Evolutionary conservation across 2,113 vertebrate genomes (phyloP).

Genomic region (Galemys pyrenaicus): DNA sequence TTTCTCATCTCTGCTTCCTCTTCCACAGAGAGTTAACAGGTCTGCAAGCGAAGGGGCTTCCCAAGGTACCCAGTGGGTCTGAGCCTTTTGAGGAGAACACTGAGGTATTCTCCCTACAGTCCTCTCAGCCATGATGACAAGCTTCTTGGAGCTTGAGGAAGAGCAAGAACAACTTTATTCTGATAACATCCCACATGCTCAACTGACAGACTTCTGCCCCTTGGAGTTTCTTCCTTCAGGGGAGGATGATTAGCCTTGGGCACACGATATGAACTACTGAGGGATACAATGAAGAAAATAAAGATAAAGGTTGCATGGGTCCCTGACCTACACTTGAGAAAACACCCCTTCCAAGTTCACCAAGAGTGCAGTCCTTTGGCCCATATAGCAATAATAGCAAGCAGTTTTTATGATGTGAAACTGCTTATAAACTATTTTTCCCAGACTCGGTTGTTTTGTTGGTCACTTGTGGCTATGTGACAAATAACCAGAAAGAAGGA

Average conservation of each 20-base stretch:
- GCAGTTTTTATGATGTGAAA: conserved; percentile 47
- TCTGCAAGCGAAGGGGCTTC: not conserved
- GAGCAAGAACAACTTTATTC: not conserved
- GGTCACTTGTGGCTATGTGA: not conserved
- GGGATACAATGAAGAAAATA: not conserved
- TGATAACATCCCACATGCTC: not conserved
- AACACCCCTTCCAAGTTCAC: not conserved
- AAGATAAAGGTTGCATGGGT: accelerated
- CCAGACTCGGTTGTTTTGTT: not conserved
- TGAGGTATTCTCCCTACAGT: not conserved
- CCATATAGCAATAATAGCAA: not conserved
- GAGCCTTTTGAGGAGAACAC: not conserved
- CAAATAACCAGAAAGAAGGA: not conserved
- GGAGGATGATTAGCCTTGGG: not conserved
- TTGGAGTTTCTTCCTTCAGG: not conserved
- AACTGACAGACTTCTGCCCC: not conserved
- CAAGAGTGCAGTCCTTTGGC: not conserved
- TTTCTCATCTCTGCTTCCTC: no score
- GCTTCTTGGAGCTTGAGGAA: not conserved
- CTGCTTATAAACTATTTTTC: not conserved
- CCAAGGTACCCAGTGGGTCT: not conserved
- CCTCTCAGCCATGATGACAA: no score
- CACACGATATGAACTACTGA: not conserved
- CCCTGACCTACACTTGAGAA: not conserved
- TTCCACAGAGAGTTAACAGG: not conserved